Percentiles rank a stretch among this genome's conserved stretches.
phyloP scores from a whole-genome alignment of 2,113 vertebrate genomes.

The Albula goreensis region DNA sequence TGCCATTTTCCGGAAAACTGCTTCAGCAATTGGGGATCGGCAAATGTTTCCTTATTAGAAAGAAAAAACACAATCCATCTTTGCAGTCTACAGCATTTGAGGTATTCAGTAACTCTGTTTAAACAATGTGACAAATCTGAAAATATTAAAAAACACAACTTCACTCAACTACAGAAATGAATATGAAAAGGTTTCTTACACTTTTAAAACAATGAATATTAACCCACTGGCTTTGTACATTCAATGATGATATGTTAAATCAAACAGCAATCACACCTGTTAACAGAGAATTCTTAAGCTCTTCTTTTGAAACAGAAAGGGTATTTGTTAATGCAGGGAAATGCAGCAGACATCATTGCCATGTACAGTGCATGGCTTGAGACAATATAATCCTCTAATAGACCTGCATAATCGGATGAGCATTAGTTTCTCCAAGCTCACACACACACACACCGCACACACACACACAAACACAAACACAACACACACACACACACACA shows the following conservation, averaged over 20 bases:
- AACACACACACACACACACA: too few relatives aligned
- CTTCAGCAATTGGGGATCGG: slow-evolving; percentile 95
- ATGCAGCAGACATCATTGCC: not conserved
- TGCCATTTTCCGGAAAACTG: slow-evolving; percentile 89
- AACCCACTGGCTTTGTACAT: not conserved
- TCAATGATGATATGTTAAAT: not conserved
- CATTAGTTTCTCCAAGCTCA: not conserved
- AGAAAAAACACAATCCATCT: slow-evolving; percentile 6
- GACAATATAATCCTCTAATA: not conserved
- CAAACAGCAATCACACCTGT: not conserved
- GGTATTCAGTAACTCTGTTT: not conserved
- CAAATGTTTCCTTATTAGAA: slow-evolving; percentile 84
- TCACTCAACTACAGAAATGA: too few relatives aligned
- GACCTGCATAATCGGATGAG: not conserved
- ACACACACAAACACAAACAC: too few relatives aligned
- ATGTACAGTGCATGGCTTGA: not conserved
- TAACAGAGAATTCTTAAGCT: not conserved
- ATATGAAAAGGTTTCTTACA: not conserved
- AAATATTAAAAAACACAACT: not conserved
- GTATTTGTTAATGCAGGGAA: not conserved
- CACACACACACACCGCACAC: not conserved
- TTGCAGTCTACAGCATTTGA: not conserved
- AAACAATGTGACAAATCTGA: not conserved
- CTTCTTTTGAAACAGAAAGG: not conserved
- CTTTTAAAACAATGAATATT: not conserved